These are phyloP conservation scores for Lagria hirta DNA, from an alignment of 2,888 invertebrate species.

Conservation along the genomic window DNA sequence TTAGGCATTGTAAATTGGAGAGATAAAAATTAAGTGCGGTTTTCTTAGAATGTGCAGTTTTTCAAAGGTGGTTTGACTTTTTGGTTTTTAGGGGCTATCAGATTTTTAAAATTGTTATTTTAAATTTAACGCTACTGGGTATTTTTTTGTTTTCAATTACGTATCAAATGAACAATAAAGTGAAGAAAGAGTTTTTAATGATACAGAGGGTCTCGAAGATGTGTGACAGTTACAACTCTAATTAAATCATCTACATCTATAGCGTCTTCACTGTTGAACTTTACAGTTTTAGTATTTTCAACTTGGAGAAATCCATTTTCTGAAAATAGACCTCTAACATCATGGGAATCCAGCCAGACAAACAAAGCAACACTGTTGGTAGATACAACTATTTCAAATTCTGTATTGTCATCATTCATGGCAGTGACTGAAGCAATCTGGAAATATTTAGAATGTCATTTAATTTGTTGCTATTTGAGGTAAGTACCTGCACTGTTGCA, in stretches of 20 bases:
- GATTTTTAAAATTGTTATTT: too few relatives aligned
- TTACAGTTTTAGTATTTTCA: constrained; percentile 33
- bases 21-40: too few relatives aligned
- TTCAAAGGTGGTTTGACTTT: too few relatives aligned
- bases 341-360: constrained; percentile 66
- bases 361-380: constrained; percentile 64
- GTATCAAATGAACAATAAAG: too few relatives aligned
- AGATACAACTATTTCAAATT: constrained; percentile 49
- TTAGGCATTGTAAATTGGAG: too few relatives aligned
- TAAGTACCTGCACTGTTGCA: not conserved
- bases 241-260: constrained; percentile 33
- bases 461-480: not conserved
- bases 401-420: constrained; percentile 20
- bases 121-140: too few relatives aligned
- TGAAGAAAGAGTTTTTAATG: too few relatives aligned
- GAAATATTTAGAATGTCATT: not conserved
- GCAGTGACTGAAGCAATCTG: constrained; percentile 26
- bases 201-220: constrained; percentile 31
- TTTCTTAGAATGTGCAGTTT: too few relatives aligned
- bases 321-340: constrained; percentile 65
- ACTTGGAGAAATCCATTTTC: constrained; percentile 69
- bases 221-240: constrained; percentile 40
- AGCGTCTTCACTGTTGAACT: constrained; percentile 36
- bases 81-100: too few relatives aligned
- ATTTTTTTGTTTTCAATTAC: too few relatives aligned